phyloP scores from a whole-genome alignment of 1,140 invertebrate species.

The Eurosta solidaginis region DNA sequence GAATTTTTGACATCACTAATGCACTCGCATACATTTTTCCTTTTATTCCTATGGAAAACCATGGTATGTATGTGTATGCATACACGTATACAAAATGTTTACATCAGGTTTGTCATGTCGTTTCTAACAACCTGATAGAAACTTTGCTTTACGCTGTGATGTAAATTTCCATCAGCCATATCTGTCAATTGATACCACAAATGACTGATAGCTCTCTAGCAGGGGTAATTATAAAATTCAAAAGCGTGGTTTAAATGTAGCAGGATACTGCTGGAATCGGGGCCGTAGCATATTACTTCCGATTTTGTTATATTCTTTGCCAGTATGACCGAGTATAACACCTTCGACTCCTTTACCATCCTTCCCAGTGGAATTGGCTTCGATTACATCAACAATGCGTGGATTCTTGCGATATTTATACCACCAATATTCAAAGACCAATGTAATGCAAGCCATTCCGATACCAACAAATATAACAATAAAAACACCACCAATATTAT shows the following conservation, averaged over 20 bases:
- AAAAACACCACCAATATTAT: conserved; percentile 97
- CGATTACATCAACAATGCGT: conserved; percentile 63
- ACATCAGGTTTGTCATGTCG: too few species aligned
- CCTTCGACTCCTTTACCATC: conserved; percentile 46
- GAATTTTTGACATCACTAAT: too few species aligned
- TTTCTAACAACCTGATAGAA: too few species aligned
- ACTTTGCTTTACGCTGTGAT: too few species aligned
- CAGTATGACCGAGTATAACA: conserved; percentile 52
- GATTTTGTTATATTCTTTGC: conserved; percentile 51
- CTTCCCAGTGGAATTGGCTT: conserved; percentile 38
- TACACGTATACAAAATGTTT: too few species aligned
- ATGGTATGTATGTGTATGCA: too few species aligned
- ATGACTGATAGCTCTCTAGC: too few species aligned
- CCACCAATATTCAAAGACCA: conserved; percentile 96
- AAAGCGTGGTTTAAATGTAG: conserved; percentile 55
- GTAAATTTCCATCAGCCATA: too few species aligned
- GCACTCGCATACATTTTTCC: too few species aligned
- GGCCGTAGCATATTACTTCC: conserved; percentile 52
- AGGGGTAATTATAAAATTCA: conserved; percentile 37
- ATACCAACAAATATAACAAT: conserved; percentile 96
- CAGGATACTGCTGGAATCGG: conserved; percentile 56
- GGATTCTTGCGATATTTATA: conserved; percentile 75
- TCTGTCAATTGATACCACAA: too few species aligned
- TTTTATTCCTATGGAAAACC: too few species aligned
- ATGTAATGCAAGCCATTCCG: conserved; percentile 84